Evolutionary conservation across 2,888 invertebrate species (phyloP), one percentile per base, ranked within the genome.

Genomic region (Lymantria dispar): DNA sequence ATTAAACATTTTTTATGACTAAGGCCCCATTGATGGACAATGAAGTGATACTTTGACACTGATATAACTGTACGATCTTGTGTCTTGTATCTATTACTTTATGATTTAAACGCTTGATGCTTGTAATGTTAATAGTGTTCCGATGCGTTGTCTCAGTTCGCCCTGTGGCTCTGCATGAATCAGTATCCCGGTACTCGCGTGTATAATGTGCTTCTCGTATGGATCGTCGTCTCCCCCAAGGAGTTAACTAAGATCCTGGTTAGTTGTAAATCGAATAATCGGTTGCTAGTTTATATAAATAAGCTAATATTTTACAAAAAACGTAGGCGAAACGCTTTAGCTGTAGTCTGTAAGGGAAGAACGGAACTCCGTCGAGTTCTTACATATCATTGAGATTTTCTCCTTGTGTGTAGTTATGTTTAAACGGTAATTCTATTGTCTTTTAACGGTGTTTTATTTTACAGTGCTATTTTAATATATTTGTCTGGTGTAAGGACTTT

Each of bases 331-430:
- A 85, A 83, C 76, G 90, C 91, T 89, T 89, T 88, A 87, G 85
- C 82, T 72, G 84, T 90, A 91, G 90, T 62, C 48, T 81, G 52
- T 87, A 87, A 86, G 82, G 61, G 69, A 78, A 80, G 86, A 87
- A 87, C 74, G 78, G 86, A 83, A 80, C 88, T 88, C 87, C 79
- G 68, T 79, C 76, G 89, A 89, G 90, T 88, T 87, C 85, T 87
- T 78, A 91, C 90, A 91, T 91, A 91, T 91, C 90, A 91, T 84
- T 87, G 86, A 88, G 87, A 87, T 87, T 87, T 76, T 90, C 89
- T 90, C 90, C 88, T 85, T 79, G 84, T 86, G 85, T 61, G 67
- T 67, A 83, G 83, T 85, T 76, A 71, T 61, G 73, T 80, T 80
- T 83, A 73, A 66, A 62, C 72, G 61, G 61, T 76, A 74, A 71